These are phyloP conservation scores for Cyprinella venusta DNA, from an alignment of 2,797 vertebrate species.

Conservation along the genomic window DNA sequence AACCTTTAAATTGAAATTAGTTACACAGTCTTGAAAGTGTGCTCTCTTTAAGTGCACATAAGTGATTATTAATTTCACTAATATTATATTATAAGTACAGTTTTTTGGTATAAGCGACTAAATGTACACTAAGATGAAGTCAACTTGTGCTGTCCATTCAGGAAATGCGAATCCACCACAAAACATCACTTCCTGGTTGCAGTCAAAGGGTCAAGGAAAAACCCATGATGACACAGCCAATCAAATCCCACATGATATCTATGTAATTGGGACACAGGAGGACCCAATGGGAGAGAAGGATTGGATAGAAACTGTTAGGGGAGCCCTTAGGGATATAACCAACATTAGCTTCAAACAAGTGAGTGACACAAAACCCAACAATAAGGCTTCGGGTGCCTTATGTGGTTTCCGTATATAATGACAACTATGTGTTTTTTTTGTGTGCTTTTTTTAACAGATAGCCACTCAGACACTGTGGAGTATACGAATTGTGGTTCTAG, in stretches of 20 bases:
- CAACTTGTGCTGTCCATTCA: constrained; percentile 69
- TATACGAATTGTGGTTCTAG: constrained; percentile 92
- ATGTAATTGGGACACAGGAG: constrained; percentile 96
- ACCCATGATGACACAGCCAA: constrained; percentile 93
- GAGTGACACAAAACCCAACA: constrained; percentile 32
- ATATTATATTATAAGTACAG: background rate
- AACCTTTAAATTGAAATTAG: background rate
- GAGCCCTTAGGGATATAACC: constrained; percentile 89
- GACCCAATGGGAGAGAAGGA: constrained; percentile 92
- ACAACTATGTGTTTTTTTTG: background rate
- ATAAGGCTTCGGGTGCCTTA: background rate
- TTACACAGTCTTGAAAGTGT: background rate
- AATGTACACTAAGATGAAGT: background rate
- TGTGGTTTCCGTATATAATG: background rate
- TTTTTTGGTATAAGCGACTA: background rate
- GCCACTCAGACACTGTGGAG: constrained; percentile 96
- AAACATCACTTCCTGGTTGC: constrained; percentile 95
- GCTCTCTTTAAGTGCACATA: background rate
- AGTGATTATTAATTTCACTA: background rate
- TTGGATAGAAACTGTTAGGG: constrained; percentile 88
- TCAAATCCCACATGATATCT: constrained; percentile 96
- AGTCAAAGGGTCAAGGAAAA: constrained; percentile 95
- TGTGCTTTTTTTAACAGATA: constrained; percentile 75
- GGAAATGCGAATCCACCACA: constrained; percentile 88
- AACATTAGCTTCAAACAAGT: constrained; percentile 95